Conservation (phyloP, 2,113 vertebrate species). For the Mustelus asterias region DNA sequence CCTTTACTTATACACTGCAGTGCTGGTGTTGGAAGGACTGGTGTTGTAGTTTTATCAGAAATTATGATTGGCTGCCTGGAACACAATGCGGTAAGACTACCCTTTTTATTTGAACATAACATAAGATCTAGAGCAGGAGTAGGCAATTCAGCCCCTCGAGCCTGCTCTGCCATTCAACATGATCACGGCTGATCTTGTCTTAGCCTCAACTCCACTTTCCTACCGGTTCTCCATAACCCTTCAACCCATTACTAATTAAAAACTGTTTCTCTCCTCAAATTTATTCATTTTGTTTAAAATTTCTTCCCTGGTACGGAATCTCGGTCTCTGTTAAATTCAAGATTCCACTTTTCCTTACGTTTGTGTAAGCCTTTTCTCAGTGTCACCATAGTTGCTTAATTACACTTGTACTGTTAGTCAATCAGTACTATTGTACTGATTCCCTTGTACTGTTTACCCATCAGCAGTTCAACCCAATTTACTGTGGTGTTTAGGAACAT, state of each 20-base stretch:
- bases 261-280: no score
- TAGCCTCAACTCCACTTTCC: no score
- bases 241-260: no score
- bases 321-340: not conserved
- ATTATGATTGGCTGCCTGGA: slow-evolving; percentile 94
- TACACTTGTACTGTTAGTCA: not conserved
- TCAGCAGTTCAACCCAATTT: not conserved
- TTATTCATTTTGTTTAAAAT: no score
- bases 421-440: no score
- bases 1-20: slow-evolving; percentile 92
- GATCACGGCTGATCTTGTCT: no score
- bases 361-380: not conserved
- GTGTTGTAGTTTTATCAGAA: slow-evolving; percentile 88
- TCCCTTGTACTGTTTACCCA: no score
- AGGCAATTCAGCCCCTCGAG: no score
- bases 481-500: not conserved
- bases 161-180: no score
- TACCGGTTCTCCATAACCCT: no score
- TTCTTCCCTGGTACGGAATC: not conserved
- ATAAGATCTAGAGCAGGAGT: no score
- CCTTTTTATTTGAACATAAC: not conserved
- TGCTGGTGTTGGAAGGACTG: slow-evolving; percentile 83
- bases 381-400: not conserved
- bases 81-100: slow-evolving; percentile 80
- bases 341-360: not conserved